Conservation (phyloP, 2,888 invertebrate species). For the Ligdia adustata region DNA sequence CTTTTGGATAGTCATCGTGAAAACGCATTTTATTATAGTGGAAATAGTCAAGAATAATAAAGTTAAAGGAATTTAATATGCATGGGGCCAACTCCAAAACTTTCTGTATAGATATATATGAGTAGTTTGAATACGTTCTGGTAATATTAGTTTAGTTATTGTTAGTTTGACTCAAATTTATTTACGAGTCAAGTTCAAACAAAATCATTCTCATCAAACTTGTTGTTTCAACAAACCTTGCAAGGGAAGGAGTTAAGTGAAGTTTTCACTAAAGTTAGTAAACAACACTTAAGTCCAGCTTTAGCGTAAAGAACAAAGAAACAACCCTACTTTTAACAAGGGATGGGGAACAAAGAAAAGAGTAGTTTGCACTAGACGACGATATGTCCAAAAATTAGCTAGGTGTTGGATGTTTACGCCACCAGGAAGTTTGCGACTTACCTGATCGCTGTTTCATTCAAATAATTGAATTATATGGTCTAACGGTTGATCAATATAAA, state of each 20-base stretch:
- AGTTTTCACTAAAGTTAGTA: slow-evolving; percentile 9
- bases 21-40: too few relatives aligned
- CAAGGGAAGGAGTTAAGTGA: slow-evolving; percentile 1
- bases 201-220: neutral
- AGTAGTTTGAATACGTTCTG: too few relatives aligned
- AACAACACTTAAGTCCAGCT: slow-evolving; percentile 17
- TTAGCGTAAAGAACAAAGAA: slow-evolving; percentile 36
- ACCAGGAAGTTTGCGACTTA: slow-evolving; percentile 13
- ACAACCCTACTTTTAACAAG: slow-evolving; percentile 54
- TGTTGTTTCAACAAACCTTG: slow-evolving; percentile 4
- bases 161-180: too few relatives aligned
- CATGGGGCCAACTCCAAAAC: too few relatives aligned
- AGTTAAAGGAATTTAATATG: too few relatives aligned
- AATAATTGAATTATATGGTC: too few relatives aligned
- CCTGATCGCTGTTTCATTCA: slow-evolving; percentile 2
- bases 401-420: too few relatives aligned
- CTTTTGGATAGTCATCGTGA: too few relatives aligned
- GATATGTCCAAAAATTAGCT: slow-evolving; percentile 71
- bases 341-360: slow-evolving; percentile 63
- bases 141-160: too few relatives aligned
- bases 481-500: too few relatives aligned
- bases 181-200: neutral
- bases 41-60: too few relatives aligned
- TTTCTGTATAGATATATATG: too few relatives aligned
- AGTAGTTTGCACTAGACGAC: slow-evolving; percentile 57